Evolutionary conservation across 2,113 vertebrate genomes (phyloP).

Genomic region (Oreochromis aureus): DNA sequence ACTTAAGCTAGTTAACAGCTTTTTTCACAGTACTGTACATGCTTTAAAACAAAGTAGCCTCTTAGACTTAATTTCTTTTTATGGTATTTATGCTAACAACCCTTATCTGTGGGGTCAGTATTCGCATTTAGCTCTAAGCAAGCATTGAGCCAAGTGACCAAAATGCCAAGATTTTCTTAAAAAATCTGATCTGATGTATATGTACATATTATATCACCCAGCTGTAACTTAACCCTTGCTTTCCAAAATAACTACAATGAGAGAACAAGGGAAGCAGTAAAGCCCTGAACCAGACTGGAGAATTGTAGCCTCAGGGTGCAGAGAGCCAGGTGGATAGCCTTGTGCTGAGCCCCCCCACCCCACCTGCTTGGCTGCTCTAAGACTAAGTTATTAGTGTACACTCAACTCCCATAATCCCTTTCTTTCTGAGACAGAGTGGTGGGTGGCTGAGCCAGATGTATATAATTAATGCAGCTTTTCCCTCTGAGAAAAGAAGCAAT

Average conservation of each 20-base stretch:
- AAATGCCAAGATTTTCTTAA: not conserved
- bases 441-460: constrained; percentile 48
- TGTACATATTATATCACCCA: not conserved
- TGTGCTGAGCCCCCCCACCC: not conserved
- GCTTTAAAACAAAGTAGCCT: not conserved
- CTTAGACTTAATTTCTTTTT: not conserved
- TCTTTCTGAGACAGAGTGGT: constrained; percentile 20
- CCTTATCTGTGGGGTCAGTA: not conserved
- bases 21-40: not conserved
- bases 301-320: constrained; percentile 31
- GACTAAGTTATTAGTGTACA: constrained; percentile 36
- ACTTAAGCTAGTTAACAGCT: rapidly evolving
- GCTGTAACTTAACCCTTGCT: constrained; percentile 46
- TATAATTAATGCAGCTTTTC: constrained; percentile 18
- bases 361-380: constrained; percentile 15
- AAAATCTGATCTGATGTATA: not conserved
- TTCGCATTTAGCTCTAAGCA: not conserved
- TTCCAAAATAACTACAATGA: constrained; percentile 3
- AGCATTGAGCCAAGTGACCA: not conserved
- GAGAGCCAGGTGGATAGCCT: constrained; percentile 53
- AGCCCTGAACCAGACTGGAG: not conserved
- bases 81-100: not conserved
- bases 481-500: not conserved
- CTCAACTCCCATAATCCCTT: constrained; percentile 37
- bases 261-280: constrained; percentile 30